A percentile compares a stretch with the other conserved stretches of the same genome.
Evolutionary conservation across 2,888 invertebrate species (phyloP).

Genomic region (Nomada fabriciana): DNA sequence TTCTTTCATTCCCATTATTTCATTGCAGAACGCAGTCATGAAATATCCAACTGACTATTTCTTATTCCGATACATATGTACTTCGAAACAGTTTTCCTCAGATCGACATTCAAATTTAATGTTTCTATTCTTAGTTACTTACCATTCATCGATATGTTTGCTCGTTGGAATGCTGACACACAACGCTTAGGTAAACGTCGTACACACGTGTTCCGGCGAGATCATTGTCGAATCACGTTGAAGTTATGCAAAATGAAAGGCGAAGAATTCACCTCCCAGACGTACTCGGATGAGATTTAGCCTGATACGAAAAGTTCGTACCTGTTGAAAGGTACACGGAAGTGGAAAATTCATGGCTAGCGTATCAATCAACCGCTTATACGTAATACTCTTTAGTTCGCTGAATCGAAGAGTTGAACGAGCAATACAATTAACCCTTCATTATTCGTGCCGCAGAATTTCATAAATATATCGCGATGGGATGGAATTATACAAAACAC

Average conservation of each 20-base stretch:
- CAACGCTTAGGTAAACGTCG: slow-evolving; percentile 10
- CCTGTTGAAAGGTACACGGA: slow-evolving; percentile 12
- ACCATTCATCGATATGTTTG: slow-evolving; percentile 1
- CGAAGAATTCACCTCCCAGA: slow-evolving; percentile 17
- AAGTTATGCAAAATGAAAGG: slow-evolving; percentile 30
- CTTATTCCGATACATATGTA: not conserved
- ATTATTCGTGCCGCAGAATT: not conserved
- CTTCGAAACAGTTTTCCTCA: not conserved
- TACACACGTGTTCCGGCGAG: slow-evolving; percentile 4
- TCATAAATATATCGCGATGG: slow-evolving; percentile 12
- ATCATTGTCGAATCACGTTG: slow-evolving; percentile 49
- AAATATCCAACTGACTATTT: not conserved
- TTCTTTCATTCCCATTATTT: not conserved
- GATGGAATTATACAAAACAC: slow-evolving; percentile 15
- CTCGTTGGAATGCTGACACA: slow-evolving; percentile 11
- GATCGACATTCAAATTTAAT: slow-evolving; percentile 5
- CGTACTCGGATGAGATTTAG: slow-evolving; percentile 19
- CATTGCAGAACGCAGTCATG: not conserved
- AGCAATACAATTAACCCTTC: slow-evolving; percentile 28
- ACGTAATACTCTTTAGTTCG: slow-evolving; percentile 36
- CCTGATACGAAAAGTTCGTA: not conserved
- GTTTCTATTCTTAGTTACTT: not conserved
- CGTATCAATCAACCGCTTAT: slow-evolving; percentile 36
- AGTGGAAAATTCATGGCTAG: slow-evolving; percentile 13
- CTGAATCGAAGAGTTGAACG: slow-evolving; percentile 2